Percentiles rank a stretch among this genome's conserved stretches.
Conservation (phyloP, 2,888 invertebrate species). For the Ophraella communa region DNA sequence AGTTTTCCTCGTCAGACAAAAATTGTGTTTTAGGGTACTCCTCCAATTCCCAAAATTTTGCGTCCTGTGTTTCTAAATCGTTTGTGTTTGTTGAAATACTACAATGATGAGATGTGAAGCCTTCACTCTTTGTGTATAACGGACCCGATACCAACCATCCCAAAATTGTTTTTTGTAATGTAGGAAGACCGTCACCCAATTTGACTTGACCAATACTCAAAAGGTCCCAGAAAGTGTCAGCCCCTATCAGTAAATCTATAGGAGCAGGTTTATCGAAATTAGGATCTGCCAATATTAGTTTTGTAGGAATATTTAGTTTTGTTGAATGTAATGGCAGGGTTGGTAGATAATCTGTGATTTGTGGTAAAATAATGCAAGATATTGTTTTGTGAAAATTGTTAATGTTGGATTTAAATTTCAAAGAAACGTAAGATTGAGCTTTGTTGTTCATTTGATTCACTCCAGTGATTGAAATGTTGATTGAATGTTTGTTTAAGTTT, state of each 20-base stretch:
- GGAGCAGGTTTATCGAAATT: background rate
- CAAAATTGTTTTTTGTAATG: background rate
- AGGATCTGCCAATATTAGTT: background rate
- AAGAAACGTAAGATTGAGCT: background rate
- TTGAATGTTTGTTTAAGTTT: background rate
- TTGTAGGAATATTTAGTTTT: background rate
- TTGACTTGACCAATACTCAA: background rate
- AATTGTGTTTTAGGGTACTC: background rate
- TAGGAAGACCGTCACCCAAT: conserved; percentile 6
- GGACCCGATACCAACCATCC: background rate
- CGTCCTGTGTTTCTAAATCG: background rate
- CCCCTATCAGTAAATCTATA: conserved; percentile 1
- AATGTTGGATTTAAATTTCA: background rate
- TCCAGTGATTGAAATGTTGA: background rate
- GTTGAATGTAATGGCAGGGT: background rate
- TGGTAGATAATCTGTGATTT: background rate
- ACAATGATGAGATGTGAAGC: background rate
- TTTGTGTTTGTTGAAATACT: background rate
- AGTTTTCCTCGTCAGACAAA: background rate
- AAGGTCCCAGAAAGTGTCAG: conserved; percentile 1
- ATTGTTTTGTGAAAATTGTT: background rate
- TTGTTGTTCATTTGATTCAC: background rate
- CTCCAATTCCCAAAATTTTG: background rate
- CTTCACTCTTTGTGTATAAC: background rate
- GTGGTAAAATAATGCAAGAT: background rate